Conservation (phyloP, 2,797 vertebrate species). For the Aphelocoma californica region DNA sequence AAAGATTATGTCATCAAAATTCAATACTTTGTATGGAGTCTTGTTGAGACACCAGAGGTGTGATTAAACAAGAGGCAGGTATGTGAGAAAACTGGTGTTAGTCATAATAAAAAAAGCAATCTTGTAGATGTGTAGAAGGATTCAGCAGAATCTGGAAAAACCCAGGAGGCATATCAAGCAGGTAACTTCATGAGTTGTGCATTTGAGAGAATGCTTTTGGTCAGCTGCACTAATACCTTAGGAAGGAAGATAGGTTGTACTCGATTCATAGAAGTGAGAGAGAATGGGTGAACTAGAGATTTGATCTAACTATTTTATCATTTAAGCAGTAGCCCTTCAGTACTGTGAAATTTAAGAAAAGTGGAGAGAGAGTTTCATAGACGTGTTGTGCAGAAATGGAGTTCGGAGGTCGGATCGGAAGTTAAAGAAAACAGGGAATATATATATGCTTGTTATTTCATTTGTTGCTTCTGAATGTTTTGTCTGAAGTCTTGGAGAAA, state of each 20-base stretch:
- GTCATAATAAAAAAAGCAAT: background rate
- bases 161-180: rapidly evolving
- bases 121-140: background rate
- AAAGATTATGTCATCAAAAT: background rate
- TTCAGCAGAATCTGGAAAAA: background rate
- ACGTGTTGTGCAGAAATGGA: background rate
- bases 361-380: background rate
- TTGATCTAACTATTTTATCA: background rate
- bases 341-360: background rate
- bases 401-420: background rate
- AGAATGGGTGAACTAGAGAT: background rate
- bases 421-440: background rate
- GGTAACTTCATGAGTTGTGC: background rate
- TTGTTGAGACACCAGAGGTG: background rate
- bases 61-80: background rate
- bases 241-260: background rate
- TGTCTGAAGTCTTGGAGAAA: background rate
- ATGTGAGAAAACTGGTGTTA: background rate
- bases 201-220: background rate
- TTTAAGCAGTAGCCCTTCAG: background rate
- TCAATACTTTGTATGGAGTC: background rate
- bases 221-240: rapidly evolving
- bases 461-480: background rate
- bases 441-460: background rate
- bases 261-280: background rate